A percentile compares a stretch with the other conserved stretches of the same genome.
Conservation (phyloP, 1,140 invertebrate genomes). For the Formica exsecta region DNA sequence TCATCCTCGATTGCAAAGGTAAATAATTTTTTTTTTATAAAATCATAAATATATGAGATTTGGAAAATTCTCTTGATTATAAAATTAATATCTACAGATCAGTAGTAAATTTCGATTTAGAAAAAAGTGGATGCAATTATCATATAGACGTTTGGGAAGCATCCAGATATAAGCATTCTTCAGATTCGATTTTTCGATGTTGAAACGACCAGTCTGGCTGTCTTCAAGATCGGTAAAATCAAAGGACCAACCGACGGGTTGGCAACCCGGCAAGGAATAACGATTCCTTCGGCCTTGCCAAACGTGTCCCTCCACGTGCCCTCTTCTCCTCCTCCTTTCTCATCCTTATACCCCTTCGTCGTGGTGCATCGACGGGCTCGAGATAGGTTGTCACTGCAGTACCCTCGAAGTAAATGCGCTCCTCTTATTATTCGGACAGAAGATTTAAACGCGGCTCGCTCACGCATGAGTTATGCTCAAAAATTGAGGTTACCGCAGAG, state of each 20-base stretch:
- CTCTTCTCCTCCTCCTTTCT: constrained; percentile 13
- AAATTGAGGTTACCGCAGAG: constrained; percentile 80
- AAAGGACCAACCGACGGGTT: constrained; percentile 72
- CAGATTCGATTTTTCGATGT: background rate
- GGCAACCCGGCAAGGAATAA: constrained; percentile 76
- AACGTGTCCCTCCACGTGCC: constrained; percentile 75
- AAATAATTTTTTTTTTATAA: background rate
- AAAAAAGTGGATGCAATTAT: background rate
- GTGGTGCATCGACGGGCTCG: constrained; percentile 66
- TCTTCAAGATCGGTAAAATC: constrained; percentile 77
- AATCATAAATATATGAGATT: constrained; percentile 6
- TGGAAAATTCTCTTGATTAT: background rate
- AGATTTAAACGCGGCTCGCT: constrained; percentile 80
- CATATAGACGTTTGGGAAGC: background rate
- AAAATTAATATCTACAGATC: background rate
- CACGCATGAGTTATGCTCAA: constrained; percentile 82
- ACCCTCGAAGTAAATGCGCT: constrained; percentile 81
- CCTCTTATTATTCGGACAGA: constrained; percentile 83
- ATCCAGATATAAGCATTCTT: background rate
- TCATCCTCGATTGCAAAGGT: background rate
- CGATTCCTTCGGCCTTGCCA: constrained; percentile 81
- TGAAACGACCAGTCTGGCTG: constrained; percentile 41
- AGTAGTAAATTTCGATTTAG: background rate
- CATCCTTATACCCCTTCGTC: constrained; percentile 30
- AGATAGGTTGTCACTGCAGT: constrained; percentile 81